These are phyloP conservation scores for Pavo muticus DNA, from an alignment of 2,113 vertebrate species.

Conservation along the genomic window DNA sequence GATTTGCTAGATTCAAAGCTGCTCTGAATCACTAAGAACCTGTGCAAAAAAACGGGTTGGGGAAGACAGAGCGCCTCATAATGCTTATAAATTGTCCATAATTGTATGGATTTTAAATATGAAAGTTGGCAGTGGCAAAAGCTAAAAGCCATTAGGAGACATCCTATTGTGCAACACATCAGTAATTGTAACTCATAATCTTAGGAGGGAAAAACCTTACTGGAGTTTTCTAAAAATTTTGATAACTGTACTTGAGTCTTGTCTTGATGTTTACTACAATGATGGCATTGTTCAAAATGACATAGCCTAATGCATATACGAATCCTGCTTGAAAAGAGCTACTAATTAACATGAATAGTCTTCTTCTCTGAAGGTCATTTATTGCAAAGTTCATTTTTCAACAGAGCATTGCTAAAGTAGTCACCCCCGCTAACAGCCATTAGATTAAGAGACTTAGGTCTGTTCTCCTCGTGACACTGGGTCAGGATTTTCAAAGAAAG, in stretches of 20 bases:
- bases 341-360: constrained; percentile 97
- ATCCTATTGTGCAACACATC: constrained; percentile 80
- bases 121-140: constrained; percentile 89
- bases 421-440: constrained; percentile 78
- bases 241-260: constrained; percentile 83
- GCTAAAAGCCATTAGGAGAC: constrained; percentile 96
- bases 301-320: constrained; percentile 92
- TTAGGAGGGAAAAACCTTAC: constrained; percentile 79
- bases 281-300: constrained; percentile 82
- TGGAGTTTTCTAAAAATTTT: constrained; percentile 88
- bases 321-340: constrained; percentile 89
- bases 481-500: constrained; percentile 78
- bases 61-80: constrained; percentile 86
- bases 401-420: constrained; percentile 75
- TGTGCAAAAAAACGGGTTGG: constrained; percentile 80
- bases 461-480: constrained; percentile 78
- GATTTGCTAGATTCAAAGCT: constrained; percentile 78
- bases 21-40: constrained; percentile 78
- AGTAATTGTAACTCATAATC: constrained; percentile 85
- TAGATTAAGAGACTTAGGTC: constrained; percentile 82
- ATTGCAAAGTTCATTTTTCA: constrained; percentile 82
- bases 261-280: constrained; percentile 86
- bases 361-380: constrained; percentile 89
- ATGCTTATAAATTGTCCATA: constrained; percentile 92
- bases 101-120: constrained; percentile 93